Evolutionary conservation across 2,113 vertebrate genomes (phyloP), one percentile per base, ranked within the genome.

Genomic region (Boulengeromyrus knoepffleri): DNA sequence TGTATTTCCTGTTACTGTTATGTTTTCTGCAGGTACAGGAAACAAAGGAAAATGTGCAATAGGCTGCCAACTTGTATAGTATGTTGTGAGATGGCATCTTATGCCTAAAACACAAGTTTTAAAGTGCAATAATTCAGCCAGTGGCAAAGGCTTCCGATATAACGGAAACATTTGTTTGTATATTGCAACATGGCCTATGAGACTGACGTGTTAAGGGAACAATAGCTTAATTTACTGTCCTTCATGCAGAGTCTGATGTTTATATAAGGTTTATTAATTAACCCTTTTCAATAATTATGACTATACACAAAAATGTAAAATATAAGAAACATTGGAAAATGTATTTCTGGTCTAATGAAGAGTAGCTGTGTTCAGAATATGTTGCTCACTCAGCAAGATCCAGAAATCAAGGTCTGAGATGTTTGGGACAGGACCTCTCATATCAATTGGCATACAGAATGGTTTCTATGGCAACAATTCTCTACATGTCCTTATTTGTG

Each of bases 41-140:
- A 88, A 93, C 91, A 89, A 89, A 91, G 91, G 66, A 83, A 52
- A 91, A 91, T 86, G 91, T 92, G 91, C 91, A 91, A 92, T 91
- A 91, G 90, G 62, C 31, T 85, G 52, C 45, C 89, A 52, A 74
- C 36, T 42, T 45, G 70, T 46, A 62, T 15, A 89, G 47, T 53
- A 9, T 85, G 83, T 47, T 85, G 39, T 50, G 47, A 50, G 70
- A 27, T 39, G 50, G 88, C 9, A 52, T 21, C 47, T 80, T 10
- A 21, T 21, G 31, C 24, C 66, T 80, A 24, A 80, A 47, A 80
- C 47, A 56, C 24, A 42, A 21, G 52, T 24, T 47, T 85, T 42
- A 47, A 89, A 89, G 89, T 89, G 77, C 89, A 85, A 89, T 89
- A 89, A 89, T 58, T 52, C 49, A 89, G 89, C 42, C 89, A 62